Conservation (phyloP, 2,113 vertebrate genomes). For the Arenaria interpres region DNA sequence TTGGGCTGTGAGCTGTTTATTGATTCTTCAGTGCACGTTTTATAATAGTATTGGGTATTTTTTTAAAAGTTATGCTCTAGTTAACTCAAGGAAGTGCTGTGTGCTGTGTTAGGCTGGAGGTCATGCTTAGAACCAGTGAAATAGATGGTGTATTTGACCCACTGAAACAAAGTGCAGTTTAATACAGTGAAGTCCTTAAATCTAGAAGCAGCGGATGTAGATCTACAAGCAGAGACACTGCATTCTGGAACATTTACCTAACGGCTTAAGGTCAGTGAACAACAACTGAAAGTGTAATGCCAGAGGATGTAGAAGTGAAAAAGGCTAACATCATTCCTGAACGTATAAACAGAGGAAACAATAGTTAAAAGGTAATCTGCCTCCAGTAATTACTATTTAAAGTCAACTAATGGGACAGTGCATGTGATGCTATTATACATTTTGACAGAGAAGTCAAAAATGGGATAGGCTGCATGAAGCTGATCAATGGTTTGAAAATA, state of each 20-base stretch:
- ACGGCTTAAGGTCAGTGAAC: not conserved
- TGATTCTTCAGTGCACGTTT: not conserved
- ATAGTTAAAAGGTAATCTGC: not conserved
- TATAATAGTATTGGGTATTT: not conserved
- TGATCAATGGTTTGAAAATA: not conserved
- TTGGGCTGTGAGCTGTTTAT: not conserved
- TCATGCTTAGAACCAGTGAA: not conserved
- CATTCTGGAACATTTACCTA: not conserved
- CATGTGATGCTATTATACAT: not conserved
- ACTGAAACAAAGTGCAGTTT: not conserved
- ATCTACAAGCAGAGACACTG: not conserved
- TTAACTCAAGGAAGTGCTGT: not conserved
- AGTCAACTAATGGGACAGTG: not conserved
- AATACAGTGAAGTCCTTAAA: not conserved
- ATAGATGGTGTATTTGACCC: not conserved
- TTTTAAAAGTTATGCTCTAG: not conserved
- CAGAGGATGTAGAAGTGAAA: not conserved
- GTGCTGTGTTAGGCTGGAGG: not conserved
- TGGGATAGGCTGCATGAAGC: not conserved
- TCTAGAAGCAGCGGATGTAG: not conserved
- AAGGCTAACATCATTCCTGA: not conserved
- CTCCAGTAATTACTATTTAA: not conserved
- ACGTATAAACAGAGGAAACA: not conserved
- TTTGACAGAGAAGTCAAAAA: not conserved
- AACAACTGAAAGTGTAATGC: not conserved